phyloP scores from a whole-genome alignment of 1,140 invertebrate species.

The Stegodyphus dumicola region DNA sequence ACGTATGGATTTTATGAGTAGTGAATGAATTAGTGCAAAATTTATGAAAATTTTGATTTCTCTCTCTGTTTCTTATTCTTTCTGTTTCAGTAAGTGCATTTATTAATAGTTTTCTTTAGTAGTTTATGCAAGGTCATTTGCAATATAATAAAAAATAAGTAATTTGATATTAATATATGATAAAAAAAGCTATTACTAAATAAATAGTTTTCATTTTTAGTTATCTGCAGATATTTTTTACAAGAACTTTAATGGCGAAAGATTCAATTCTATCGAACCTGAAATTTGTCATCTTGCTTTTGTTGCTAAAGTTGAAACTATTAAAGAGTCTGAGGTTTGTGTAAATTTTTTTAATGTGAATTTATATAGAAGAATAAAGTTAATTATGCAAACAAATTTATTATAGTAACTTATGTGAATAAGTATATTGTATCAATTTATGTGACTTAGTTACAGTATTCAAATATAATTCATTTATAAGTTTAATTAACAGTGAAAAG shows the following conservation, averaged over 20 bases:
- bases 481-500: too few species aligned
- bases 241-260: slow-evolving; percentile 88
- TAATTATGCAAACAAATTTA: too few species aligned
- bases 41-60: too few species aligned
- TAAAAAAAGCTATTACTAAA: not conserved
- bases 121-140: not conserved
- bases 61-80: too few species aligned
- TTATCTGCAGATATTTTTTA: slow-evolving; percentile 91
- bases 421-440: too few species aligned
- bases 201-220: slow-evolving; percentile 69
- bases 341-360: not conserved
- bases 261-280: slow-evolving; percentile 93
- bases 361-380: too few species aligned
- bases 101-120: not conserved
- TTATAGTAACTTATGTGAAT: too few species aligned
- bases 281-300: slow-evolving; percentile 93
- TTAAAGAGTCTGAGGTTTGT: slow-evolving; percentile 72
- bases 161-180: not conserved
- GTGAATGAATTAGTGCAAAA: too few species aligned
- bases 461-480: too few species aligned
- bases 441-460: too few species aligned
- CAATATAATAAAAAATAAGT: not conserved
- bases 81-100: not conserved
- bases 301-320: slow-evolving; percentile 90
- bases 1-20: too few species aligned